A percentile compares a stretch with the other conserved stretches of the same genome.
Evolutionary conservation across 2,797 vertebrate species (phyloP).

Genomic region (Pteronotus mesoamericanus): DNA sequence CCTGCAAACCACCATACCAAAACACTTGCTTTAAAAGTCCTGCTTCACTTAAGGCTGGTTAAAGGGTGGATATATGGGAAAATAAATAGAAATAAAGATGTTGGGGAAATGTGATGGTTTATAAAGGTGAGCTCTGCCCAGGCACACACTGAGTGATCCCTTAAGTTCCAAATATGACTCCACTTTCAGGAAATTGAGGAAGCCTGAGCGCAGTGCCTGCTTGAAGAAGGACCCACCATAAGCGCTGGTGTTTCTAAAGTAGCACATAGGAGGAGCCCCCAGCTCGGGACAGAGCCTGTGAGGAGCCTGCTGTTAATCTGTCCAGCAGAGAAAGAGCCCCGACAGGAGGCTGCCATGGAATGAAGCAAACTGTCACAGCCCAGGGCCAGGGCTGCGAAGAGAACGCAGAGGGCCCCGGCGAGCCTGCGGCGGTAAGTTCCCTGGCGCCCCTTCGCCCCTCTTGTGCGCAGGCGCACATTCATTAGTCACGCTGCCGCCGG

Average conservation of each 20-base stretch:
- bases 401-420: accelerated
- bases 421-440: accelerated
- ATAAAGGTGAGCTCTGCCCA: background rate
- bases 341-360: too few relatives aligned
- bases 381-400: background rate
- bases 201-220: accelerated
- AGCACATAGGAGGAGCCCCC: background rate
- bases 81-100: background rate
- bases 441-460: accelerated
- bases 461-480: accelerated
- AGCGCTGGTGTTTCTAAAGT: background rate
- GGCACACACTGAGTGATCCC: accelerated
- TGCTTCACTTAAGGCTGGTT: background rate
- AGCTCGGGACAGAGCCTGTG: background rate
- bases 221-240: background rate
- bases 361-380: background rate
- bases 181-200: background rate
- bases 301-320: background rate
- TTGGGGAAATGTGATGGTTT: background rate
- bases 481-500: accelerated
- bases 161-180: background rate
- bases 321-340: background rate
- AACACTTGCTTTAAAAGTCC: background rate
- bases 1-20: background rate
- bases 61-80: background rate